A percentile compares a stretch with the other conserved stretches of the same genome.
Conservation (phyloP, 2,113 vertebrate genomes). For the Speoplatyrhinus poulsoni region DNA sequence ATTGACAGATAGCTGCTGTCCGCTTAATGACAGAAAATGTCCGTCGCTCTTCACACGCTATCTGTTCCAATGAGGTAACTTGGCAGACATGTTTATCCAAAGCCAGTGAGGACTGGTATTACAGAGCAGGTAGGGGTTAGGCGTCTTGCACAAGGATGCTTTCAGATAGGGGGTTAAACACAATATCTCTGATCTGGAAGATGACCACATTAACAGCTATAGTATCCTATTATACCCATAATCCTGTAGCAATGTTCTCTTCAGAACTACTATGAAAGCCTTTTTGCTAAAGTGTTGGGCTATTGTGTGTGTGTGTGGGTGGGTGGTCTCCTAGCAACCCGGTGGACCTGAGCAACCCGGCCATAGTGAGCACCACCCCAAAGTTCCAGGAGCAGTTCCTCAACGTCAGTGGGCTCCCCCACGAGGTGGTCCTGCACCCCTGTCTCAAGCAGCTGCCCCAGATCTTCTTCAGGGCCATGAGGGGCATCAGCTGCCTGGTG, state of each 20-base stretch:
- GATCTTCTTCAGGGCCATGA: constrained; percentile 97
- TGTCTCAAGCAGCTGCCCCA: constrained; percentile 97
- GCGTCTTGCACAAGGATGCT: too few relatives aligned
- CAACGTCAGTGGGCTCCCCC: constrained; percentile 89
- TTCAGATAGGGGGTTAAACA: too few relatives aligned
- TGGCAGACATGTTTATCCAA: too few relatives aligned
- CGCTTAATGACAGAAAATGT: too few relatives aligned
- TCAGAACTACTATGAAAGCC: neutral
- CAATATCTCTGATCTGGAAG: too few relatives aligned
- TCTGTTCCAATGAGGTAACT: too few relatives aligned
- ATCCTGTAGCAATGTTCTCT: neutral
- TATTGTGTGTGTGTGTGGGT: neutral
- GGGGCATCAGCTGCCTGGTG: constrained; percentile 93
- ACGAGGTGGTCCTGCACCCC: constrained; percentile 91
- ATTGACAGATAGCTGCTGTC: too few relatives aligned
- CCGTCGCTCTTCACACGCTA: too few relatives aligned
- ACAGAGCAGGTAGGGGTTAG: too few relatives aligned
- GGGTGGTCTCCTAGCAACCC: constrained; percentile 83
- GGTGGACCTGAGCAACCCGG: constrained; percentile 96
- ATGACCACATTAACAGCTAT: too few relatives aligned
- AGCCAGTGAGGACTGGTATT: too few relatives aligned
- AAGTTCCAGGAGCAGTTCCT: constrained; percentile 98
- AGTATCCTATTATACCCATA: too few relatives aligned
- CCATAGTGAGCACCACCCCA: constrained; percentile 93
- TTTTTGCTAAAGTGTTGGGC: neutral